Base-by-base conservation (phyloP, 1,140 invertebrate genomes). In the Drosophila ohnishii region DNA sequence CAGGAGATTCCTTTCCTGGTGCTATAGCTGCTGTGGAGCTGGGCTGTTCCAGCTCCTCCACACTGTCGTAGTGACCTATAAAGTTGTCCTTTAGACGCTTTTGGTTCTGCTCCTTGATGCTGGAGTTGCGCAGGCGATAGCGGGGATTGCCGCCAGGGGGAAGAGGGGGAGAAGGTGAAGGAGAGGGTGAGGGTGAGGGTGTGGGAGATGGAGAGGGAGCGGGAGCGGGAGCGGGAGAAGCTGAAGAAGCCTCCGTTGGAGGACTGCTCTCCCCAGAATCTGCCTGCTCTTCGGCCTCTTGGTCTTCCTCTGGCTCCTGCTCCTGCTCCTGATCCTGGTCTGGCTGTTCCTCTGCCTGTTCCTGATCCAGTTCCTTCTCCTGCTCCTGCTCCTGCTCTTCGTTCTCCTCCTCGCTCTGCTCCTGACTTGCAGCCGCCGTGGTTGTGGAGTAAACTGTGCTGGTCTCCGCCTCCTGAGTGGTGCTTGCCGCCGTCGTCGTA, bases 81-180 rank as follows among this genome's bases (percentile, higher is more conserved):
- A 86, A 71, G 51, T 86, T 86, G n/a, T 87, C 82, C 8, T 81
- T 81, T 0, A 87, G 7, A 5, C 65, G 70, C 37, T 87, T 87
- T 5, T 51, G 51, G 13, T 19, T 56, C 22, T 19, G 50, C 3
- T 78, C 78, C 28, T 50, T 69, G 19, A 40, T 71, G 34, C 53
- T 71, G 37, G 40, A 67, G 56, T 62, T 81, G n/a, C 65, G 70
- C 30, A 58, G 35, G 1, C 81, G 74, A 32, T 85, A 64, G 1
- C 70, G 64, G 5, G 67, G 67, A 50, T 59, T 64, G 16, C 58
- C 50, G n/a, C 65, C 59, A 34, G 62, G 48, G 1, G 48, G 16
- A 4, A 60, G 13, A 28, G 40, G 10, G 6, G 55, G 10, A 25
- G 44, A n/a, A 6, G 62, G 7, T 0, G 40, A 16, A 0, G 57